Base-by-base conservation (phyloP, 35 echinoderm and acorn worm genomes). In the Apostichopus japonicus region DNA sequence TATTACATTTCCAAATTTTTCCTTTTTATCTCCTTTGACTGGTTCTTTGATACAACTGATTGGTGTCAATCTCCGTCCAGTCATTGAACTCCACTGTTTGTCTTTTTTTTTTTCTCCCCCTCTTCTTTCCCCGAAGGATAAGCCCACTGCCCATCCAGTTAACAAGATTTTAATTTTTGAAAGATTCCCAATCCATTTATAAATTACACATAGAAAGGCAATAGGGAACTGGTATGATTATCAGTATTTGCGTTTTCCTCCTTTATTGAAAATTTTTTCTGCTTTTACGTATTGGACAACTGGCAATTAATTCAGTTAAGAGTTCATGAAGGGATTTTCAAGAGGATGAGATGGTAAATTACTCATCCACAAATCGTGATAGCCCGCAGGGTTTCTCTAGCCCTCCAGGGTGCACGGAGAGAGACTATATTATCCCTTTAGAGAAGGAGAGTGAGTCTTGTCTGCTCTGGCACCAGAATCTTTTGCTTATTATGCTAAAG, bases 121-220 rank as follows among this genome's bases (percentile, higher is more conserved):
- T 44, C 33, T 44, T 44, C 33, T 44, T 44, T 4, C 33, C 81
- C 81, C 56, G 54, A 23, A 84, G 81, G 81, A 58, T n/a, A 24
- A 54, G 54, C 55, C 22, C 53, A 58, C 11, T 80, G 81, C 56
- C 81, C 78, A 80, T 80, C 78, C 81, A 23, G 81, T 84, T 84
- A 84, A 84, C 81, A 84, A 84, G 81, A 84, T 84, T 84, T 84
- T 84, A 57, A 84, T 84, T 84, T 84, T 23, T 58, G 16, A 23
- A 84, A 84, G 81, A 83, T 84, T 84, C 53, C 33, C 81, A 84
- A 84, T 84, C 81, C 81, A 84, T 84, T 84, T 84, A 55, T 84
- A 84, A 84, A 84, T 84, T 84, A 84, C 81, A 84, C 17, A 84
- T 24, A 84, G 54, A 84, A 57, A 58, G 53, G 53, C 81, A 84